These are phyloP conservation scores for Sylvietta virens DNA, from an alignment of 2,113 vertebrate genomes.

Conservation along the genomic window DNA sequence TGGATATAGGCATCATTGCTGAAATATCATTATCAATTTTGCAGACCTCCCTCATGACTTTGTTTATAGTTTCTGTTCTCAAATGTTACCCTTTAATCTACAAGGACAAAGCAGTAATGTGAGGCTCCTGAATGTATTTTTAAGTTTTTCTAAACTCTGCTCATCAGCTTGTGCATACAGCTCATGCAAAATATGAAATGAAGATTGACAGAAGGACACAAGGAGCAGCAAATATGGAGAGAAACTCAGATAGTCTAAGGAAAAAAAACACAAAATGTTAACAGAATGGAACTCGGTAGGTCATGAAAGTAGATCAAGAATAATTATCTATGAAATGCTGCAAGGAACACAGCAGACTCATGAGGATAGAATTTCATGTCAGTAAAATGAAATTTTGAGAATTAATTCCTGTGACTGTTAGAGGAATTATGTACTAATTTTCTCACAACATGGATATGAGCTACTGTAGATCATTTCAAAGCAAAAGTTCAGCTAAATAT, in stretches of 20 bases:
- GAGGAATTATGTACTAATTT: neutral
- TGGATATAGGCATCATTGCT: neutral
- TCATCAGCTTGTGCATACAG: neutral
- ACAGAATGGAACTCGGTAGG: neutral
- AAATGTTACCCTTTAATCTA: neutral
- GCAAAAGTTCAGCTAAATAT: neutral
- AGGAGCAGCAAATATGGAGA: neutral
- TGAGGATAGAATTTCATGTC: neutral
- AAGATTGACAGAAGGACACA: neutral
- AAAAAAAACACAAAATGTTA: neutral
- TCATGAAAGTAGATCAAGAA: constrained; percentile 7
- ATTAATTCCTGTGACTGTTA: neutral
- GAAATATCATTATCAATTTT: neutral
- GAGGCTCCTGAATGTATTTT: neutral
- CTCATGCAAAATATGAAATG: neutral
- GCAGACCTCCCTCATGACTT: neutral
- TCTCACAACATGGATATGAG: neutral
- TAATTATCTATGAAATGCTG: constrained; percentile 20
- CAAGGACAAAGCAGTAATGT: neutral
- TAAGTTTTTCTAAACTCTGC: neutral
- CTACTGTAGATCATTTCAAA: neutral
- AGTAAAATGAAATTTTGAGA: neutral
- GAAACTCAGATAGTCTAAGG: neutral
- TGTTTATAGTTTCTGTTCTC: neutral
- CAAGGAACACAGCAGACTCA: neutral